Percentiles rank a stretch among this genome's conserved stretches.
phyloP scores from a whole-genome alignment of 2,113 vertebrate genomes.

The Phaethon lepturus region DNA sequence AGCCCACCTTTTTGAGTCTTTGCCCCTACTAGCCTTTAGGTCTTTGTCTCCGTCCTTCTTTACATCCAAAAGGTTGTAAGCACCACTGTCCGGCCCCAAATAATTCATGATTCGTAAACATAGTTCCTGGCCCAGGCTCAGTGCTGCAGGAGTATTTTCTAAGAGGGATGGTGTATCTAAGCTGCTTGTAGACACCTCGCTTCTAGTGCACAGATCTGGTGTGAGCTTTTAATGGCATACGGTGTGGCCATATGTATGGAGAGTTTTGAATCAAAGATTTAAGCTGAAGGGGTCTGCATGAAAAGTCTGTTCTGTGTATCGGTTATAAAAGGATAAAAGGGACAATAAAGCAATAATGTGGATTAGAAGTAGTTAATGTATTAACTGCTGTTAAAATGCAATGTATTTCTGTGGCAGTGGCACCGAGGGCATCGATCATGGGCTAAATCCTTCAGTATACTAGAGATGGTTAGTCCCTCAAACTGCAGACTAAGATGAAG shows the following conservation, averaged over 20 bases:
- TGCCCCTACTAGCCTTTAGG: not conserved
- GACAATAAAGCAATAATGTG: not conserved
- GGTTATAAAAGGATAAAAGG: not conserved
- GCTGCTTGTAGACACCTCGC: not conserved
- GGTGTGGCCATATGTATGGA: not conserved
- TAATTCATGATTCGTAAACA: not conserved
- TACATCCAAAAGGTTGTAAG: not conserved
- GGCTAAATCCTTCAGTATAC: not conserved
- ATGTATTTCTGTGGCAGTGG: not conserved
- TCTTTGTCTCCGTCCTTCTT: not conserved
- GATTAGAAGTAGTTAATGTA: not conserved
- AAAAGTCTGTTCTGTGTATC: not conserved
- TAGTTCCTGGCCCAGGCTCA: not conserved
- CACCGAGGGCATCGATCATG: fast-evolving
- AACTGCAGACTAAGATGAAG: not conserved
- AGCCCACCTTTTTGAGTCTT: not conserved
- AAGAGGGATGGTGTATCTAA: not conserved
- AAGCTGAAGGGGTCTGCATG: not conserved
- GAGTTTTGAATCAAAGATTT: not conserved
- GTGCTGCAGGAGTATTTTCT: not conserved
- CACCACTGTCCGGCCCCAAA: not conserved
- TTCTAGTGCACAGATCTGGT: not conserved
- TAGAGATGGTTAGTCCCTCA: not conserved
- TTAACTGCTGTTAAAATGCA: not conserved
- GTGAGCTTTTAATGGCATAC: not conserved